These are phyloP conservation scores for Porphyrio hochstetteri DNA, from an alignment of 2,113 vertebrate genomes.

Conservation along the genomic window DNA sequence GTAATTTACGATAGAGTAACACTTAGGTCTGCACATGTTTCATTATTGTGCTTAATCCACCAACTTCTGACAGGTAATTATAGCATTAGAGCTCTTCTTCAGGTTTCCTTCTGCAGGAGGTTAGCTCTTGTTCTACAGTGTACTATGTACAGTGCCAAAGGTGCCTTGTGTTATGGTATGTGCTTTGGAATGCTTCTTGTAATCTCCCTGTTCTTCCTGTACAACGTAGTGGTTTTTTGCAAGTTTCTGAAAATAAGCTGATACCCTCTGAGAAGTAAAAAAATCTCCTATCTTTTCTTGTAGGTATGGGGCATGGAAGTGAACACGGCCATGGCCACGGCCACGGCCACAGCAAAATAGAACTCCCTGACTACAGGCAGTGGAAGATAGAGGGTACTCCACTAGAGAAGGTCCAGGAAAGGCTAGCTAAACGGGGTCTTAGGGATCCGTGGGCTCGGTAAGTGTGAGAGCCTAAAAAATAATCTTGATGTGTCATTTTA, in stretches of 20 bases:
- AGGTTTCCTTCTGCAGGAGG: no score
- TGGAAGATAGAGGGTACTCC: conserved; percentile 94
- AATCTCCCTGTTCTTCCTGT: not conserved
- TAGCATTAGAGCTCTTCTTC: no score
- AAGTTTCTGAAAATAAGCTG: not conserved
- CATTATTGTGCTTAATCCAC: not conserved
- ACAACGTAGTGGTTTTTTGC: not conserved
- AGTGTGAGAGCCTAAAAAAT: not conserved
- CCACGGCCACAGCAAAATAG: conserved; percentile 81
- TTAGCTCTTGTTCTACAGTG: not conserved
- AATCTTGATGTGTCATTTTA: not conserved
- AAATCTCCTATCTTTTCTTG: not conserved
- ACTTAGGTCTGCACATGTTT: not conserved
- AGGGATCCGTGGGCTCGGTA: conserved; percentile 93
- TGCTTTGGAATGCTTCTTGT: not conserved
- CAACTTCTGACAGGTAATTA: no score
- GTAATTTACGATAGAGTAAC: not conserved
- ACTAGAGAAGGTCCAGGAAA: conserved; percentile 82
- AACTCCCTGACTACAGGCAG: conserved; percentile 85
- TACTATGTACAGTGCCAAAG: not conserved
- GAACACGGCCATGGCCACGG: conserved; percentile 78
- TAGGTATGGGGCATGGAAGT: conserved; percentile 77
- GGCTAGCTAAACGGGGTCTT: conserved; percentile 83
- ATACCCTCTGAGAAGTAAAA: not conserved
- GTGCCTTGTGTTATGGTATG: not conserved